Evolutionary conservation across 2,797 vertebrate genomes (phyloP), one percentile per base, ranked within the genome.

Genomic region (Coracias cyanogaster): DNA sequence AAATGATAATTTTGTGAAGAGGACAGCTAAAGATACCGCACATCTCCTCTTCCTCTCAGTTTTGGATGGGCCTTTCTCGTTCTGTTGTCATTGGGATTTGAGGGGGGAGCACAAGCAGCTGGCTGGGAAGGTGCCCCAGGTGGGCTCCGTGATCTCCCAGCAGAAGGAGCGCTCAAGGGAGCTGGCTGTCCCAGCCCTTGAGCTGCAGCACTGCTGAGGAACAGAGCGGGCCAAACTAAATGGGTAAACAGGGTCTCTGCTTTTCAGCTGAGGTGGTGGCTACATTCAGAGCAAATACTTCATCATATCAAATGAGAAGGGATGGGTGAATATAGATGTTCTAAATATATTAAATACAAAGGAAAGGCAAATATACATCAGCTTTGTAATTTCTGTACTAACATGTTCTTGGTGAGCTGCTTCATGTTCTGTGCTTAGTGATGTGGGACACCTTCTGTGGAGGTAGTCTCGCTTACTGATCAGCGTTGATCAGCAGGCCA

Each of bases 171-270:
- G 5, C 31, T 74, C 0, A 2, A 60, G 57, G 88, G 65, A 90
- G 22, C 4, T 0, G 2, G 9, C 61, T 74, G 21, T 62, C 57
- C 31, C 57, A 82, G 45, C 61, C 51, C 46, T 39, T 49, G 76
- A 37, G 65, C 74, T 71, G 57, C 70, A 85, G 60, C 49, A 6
- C 31, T 76, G 41, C 25, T 65, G 65, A 86, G 54, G 57, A 88
- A 4, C 7, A 18, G 60, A 33, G 15, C 35, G 28, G 31, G 35
- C 33, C 83, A 52, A 46, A 70, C 49, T 57, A 51, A 86, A 57
- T 0, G 1, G 37, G 41, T 41, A 66, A 82, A 21, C 45, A 22
- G 1, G 0, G 17, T 33, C 66, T 54, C 35, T 71, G 54, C 73
- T 73, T 69, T 61, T 57, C 55, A 55, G n/a, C 43, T 76, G n/a